Base-by-base conservation (phyloP, 2,797 vertebrate genomes). In the Gephyroberyx darwinii region DNA sequence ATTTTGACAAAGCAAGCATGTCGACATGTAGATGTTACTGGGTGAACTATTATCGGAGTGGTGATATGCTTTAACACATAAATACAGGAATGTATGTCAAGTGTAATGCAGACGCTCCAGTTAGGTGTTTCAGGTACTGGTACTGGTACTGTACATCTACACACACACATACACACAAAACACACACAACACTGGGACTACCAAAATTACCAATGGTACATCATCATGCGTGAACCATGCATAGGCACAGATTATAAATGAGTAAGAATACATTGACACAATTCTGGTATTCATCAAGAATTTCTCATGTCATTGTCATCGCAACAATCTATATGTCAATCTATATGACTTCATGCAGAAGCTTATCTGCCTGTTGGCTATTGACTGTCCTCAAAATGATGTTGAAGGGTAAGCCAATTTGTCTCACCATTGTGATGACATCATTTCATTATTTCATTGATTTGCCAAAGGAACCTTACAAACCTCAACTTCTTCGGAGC, bases 1-100 rank as follows among this genome's bases (percentile, higher is more conserved):
- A 80, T 89, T 88, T 83, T 85, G 78, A 82, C 73, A 85, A 86
- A 81, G 73, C 14, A 2, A 57, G 64, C 53, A 50, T 69, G 81
- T 54, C 60, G 65, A 81, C 80, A 60, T 50, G 58, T 65, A 61
- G 66, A 78, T 75, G 68, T 69, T 77, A 71, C 43, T 52, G 52
- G 66, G 55, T 70, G 65, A 77, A 82, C 84, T 66, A 58, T 78
- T 82, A 82, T 83, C 71, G 83, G 71, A 86, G 82, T 14, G 54
- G 66, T 39, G 58, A 63, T 65, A 66, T 35, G 8, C 51, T 61
- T 0, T 0, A 81, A 76, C 65, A 68, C 26, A 69, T 26, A 74
- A 62, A 74, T 50, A 47, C 69, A 73, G 48, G 48, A 57, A 65
- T 39, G 17, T 10, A 41, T 56, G 61, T 71, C 35, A 64, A 43